A percentile compares a stretch with the other conserved stretches of the same genome.
Conservation (phyloP, 2,888 invertebrate species). For the Nephrotoma flavescens region DNA sequence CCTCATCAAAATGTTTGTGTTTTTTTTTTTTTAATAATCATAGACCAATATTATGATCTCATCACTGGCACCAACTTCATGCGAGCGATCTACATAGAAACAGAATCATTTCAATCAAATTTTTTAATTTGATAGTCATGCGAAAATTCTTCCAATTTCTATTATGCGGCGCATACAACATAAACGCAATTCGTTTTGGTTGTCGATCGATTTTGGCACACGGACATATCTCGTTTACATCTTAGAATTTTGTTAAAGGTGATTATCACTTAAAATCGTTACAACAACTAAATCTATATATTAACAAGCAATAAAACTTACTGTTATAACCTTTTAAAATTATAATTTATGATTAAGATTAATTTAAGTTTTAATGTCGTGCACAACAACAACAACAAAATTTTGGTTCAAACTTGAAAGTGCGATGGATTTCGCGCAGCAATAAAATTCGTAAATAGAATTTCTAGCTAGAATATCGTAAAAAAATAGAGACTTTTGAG, state of each 20-base stretch:
- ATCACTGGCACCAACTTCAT: not conserved
- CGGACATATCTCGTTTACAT: not conserved
- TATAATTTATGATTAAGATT: not conserved
- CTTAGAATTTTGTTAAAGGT: not conserved
- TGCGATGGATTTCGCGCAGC: not conserved
- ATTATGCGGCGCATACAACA: not conserved
- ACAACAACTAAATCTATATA: not conserved
- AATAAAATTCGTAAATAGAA: not conserved
- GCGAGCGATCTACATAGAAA: not conserved
- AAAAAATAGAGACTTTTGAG: not conserved
- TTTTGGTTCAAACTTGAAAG: not conserved
- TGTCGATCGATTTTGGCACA: not conserved
- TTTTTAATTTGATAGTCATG: not conserved
- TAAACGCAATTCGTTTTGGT: not conserved
- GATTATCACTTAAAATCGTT: not conserved
- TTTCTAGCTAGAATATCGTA: not conserved
- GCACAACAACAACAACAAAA: not conserved
- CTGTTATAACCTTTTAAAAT: not conserved
- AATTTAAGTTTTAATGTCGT: not conserved
- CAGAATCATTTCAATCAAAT: not conserved
- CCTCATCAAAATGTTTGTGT: too few species aligned
- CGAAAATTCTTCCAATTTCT: not conserved
- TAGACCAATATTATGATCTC: not conserved
- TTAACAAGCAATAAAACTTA: not conserved
- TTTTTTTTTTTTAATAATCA: not conserved